Evolutionary conservation across 2,113 vertebrate genomes (phyloP).

Genomic region (Mesoclemmys tuberculata): DNA sequence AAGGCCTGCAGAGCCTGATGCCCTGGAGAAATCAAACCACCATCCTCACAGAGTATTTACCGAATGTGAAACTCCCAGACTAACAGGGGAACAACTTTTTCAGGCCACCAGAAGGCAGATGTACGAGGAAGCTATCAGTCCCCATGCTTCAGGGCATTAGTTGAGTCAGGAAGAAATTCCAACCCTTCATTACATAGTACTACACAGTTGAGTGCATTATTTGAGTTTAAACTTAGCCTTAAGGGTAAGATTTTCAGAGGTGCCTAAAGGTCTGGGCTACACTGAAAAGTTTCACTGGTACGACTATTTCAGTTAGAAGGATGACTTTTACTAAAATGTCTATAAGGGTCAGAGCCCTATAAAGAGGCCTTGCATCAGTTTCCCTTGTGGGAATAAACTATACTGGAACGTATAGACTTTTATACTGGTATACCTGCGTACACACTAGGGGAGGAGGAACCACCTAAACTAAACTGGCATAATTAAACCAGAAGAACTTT

Average conservation of each 20-base stretch:
- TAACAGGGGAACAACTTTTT: neutral
- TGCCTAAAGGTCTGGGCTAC: neutral
- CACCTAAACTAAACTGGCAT: neutral
- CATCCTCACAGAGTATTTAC: neutral
- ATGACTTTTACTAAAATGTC: neutral
- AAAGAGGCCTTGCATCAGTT: neutral
- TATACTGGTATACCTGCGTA: too few species aligned
- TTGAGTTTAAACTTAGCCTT: rapidly evolving
- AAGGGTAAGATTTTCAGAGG: neutral
- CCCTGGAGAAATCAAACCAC: neutral
- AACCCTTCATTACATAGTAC: neutral
- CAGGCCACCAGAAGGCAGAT: too few species aligned
- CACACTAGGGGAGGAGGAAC: too few species aligned
- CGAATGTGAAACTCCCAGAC: neutral
- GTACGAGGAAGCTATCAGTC: neutral
- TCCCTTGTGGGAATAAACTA: rapidly evolving
- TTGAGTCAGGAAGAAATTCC: neutral
- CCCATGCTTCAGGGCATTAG: neutral
- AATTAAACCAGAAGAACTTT: neutral
- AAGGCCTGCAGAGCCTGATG: too few species aligned
- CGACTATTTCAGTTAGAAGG: too few species aligned
- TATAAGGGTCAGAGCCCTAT: neutral
- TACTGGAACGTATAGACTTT: too few species aligned
- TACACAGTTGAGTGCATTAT: neutral
- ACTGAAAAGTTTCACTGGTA: too few species aligned